Evolutionary conservation across 2,113 vertebrate genomes (phyloP), one percentile per base, ranked within the genome.

Genomic region (Meleagris gallopavo): DNA sequence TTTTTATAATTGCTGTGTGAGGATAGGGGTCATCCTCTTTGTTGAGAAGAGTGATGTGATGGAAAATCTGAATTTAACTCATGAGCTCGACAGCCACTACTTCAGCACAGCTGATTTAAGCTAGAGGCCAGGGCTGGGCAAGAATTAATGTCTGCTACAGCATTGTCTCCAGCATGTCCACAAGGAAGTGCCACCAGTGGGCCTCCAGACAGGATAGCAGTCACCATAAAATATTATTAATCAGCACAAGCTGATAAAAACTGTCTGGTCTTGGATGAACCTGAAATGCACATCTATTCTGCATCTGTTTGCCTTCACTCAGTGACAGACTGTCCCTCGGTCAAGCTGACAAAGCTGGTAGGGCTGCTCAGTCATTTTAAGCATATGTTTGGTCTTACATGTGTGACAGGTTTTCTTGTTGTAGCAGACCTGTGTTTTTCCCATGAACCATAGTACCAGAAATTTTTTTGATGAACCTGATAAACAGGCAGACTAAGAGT

Each of bases 181-280:
- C 27, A 54, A 82, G 45, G 24, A 90, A 93, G 72, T 14, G 16
- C 1, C 0, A 2, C 78, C 80, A 55, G 87, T 79, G 74, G 55
- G 4, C 6, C 54, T 66, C 8, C 55, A 73, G 73, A 21, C 30
- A 94, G 34, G 21, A 22, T 86, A 9, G 48, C 19, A 48, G 61
- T 54, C 57, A 85, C 36, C 10, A 48, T 92, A 81, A 95, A 96
- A 94, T 92, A 92, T 86, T 94, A 86, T 80, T 88, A 57, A 57
- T 57, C 24, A 19, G 61, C 60, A 86, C n/a, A 86, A 86, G 21
- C 54, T 79, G 79, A 94, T 92, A 86, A 92, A 94, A 61, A 21
- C 13, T 2, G 2, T 77, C 83, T 48, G 30, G 20, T 74, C n/a
- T 80, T 87, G 57, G 13, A 38, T 80, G 86, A 94, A 90, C 46